A percentile compares a stretch with the other conserved stretches of the same genome.
These are phyloP conservation scores for Drosophila kurseongensis DNA, from an alignment of 1,140 invertebrate species.

Conservation along the genomic window DNA sequence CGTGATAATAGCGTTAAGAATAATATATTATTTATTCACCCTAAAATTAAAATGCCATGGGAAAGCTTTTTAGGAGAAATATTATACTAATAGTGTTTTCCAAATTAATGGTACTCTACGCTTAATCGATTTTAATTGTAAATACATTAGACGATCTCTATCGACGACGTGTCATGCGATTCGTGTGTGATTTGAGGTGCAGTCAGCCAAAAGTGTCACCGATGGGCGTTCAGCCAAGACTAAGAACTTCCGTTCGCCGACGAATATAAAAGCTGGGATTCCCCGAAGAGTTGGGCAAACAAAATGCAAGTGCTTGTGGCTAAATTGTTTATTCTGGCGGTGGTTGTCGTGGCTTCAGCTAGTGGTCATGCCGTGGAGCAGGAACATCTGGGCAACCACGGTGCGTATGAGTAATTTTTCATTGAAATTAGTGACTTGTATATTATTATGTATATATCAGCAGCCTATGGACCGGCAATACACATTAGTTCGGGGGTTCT, in stretches of 20 bases:
- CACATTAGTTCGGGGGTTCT: conserved; percentile 66
- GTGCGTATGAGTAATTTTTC: conserved; percentile 47
- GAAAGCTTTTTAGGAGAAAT: too few species aligned
- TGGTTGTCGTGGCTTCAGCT: background rate
- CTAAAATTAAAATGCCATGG: too few species aligned
- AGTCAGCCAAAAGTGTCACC: conserved; percentile 39
- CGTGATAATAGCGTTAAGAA: too few species aligned
- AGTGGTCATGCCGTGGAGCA: conserved; percentile 10
- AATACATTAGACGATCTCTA: conserved; percentile 3
- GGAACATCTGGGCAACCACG: conserved; percentile 12
- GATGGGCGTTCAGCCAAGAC: conserved; percentile 63
- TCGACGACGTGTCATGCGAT: conserved; percentile 16
- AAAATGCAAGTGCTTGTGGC: conserved; percentile 31
- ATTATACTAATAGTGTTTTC: too few species aligned
- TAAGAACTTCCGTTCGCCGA: conserved; percentile 36
- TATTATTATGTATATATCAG: background rate
- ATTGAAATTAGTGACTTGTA: background rate
- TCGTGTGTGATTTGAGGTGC: conserved; percentile 1
- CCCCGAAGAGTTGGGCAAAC: background rate
- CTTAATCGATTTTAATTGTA: background rate
- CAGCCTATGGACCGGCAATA: conserved; percentile 58
- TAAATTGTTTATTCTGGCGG: conserved; percentile 15
- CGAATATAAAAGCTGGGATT: conserved; percentile 35
- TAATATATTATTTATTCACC: too few species aligned
- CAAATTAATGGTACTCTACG: background rate